phyloP scores from a whole-genome alignment of 2,113 vertebrate species.

The Mionectes macconnelli region DNA sequence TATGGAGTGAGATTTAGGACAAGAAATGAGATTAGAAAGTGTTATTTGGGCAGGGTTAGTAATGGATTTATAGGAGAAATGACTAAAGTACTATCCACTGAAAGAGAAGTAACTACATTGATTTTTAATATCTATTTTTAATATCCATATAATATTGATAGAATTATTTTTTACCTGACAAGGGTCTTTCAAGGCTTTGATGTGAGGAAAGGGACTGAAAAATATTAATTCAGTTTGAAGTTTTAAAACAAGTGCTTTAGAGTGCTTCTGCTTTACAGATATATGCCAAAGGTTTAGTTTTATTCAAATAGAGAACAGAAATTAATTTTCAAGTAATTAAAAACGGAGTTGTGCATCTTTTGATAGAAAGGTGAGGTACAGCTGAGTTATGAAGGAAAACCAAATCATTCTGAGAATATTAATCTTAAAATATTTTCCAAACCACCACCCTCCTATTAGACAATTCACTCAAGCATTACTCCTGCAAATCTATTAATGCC shows the following conservation, averaged over 20 bases:
- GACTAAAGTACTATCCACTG: background rate
- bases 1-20: background rate
- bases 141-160: background rate
- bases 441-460: background rate
- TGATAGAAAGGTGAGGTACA: background rate
- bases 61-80: background rate
- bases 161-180: background rate
- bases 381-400: background rate
- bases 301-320: background rate
- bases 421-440: background rate
- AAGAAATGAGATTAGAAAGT: background rate
- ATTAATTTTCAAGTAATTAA: background rate
- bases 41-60: background rate
- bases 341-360: background rate
- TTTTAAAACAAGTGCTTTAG: background rate
- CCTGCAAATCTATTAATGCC: background rate
- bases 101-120: background rate
- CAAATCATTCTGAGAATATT: background rate
- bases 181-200: background rate
- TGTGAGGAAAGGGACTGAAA: background rate
- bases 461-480: background rate
- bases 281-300: background rate
- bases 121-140: background rate
- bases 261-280: background rate
- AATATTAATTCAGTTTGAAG: background rate